phyloP scores from a whole-genome alignment of 35 echinoderm and acorn worm species.

The Lytechinus variegatus region DNA sequence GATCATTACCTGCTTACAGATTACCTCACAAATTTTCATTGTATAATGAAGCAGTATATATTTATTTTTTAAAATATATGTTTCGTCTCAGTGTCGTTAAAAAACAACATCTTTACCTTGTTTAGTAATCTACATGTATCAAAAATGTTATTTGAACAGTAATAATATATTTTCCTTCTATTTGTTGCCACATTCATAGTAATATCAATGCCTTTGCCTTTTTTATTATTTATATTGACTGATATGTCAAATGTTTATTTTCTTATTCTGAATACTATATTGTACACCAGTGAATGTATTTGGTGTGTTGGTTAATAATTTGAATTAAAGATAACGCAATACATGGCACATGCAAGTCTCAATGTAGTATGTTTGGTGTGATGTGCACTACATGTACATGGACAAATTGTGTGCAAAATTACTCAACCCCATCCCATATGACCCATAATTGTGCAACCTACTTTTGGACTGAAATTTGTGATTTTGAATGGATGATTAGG shows the following conservation, averaged over 20 bases:
- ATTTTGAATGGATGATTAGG: no score
- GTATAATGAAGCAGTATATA: no score
- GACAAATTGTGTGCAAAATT: no score
- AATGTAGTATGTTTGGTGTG: no score
- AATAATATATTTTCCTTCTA: not conserved
- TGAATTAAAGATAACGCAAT: not conserved
- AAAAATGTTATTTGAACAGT: not conserved
- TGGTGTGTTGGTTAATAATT: not conserved
- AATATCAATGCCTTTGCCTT: not conserved
- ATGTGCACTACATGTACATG: no score
- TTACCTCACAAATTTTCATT: not conserved
- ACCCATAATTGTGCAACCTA: no score
- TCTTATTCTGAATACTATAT: not conserved
- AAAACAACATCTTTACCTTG: no score
- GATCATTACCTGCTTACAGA: not conserved
- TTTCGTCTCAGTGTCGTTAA: no score
- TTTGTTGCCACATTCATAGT: not conserved
- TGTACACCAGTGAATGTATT: not conserved
- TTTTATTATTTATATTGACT: not conserved
- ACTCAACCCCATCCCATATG: no score
- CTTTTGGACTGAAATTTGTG: no score
- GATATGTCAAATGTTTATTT: not conserved
- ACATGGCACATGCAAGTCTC: not conserved
- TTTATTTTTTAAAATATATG: no score
- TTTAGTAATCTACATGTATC: no score